Percentiles rank a stretch among this genome's conserved stretches.
Conservation (phyloP, 2,113 vertebrate genomes). For the Crotophaga sulcirostris region DNA sequence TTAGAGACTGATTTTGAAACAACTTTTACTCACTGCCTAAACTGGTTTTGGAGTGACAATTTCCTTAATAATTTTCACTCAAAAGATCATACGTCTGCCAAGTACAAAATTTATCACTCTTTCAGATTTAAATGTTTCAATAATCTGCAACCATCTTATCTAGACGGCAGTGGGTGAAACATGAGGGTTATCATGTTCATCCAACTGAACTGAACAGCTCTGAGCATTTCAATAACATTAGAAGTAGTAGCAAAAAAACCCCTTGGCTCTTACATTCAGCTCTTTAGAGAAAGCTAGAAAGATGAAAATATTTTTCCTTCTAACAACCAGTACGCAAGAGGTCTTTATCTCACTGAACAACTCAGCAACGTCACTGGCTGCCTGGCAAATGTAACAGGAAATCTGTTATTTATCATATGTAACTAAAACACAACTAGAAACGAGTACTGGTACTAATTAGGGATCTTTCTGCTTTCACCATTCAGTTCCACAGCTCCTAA, state of each 20-base stretch:
- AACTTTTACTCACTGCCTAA: not conserved
- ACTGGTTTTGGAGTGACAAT: not conserved
- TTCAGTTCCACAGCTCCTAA: not conserved
- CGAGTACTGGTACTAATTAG: not conserved
- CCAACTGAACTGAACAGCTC: not conserved
- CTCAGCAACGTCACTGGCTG: not conserved
- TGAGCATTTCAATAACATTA: not conserved
- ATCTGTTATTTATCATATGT: not conserved
- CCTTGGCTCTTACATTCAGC: not conserved
- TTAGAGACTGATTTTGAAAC: slow-evolving; percentile 30
- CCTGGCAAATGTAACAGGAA: not conserved
- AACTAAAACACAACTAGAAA: not conserved
- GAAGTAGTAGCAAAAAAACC: not conserved
- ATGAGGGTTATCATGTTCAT: not conserved
- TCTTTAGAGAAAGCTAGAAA: not conserved
- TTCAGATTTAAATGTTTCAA: not conserved
- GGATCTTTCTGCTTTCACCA: not conserved
- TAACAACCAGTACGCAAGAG: not conserved
- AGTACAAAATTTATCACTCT: not conserved
- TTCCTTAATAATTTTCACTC: not conserved
- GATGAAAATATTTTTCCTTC: not conserved
- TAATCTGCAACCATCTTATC: not conserved
- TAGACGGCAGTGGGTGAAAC: not conserved
- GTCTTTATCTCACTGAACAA: not conserved
- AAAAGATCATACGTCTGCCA: not conserved